These are phyloP conservation scores for Triplophysa rosa DNA, from an alignment of 2,113 vertebrate genomes.

Conservation along the genomic window DNA sequence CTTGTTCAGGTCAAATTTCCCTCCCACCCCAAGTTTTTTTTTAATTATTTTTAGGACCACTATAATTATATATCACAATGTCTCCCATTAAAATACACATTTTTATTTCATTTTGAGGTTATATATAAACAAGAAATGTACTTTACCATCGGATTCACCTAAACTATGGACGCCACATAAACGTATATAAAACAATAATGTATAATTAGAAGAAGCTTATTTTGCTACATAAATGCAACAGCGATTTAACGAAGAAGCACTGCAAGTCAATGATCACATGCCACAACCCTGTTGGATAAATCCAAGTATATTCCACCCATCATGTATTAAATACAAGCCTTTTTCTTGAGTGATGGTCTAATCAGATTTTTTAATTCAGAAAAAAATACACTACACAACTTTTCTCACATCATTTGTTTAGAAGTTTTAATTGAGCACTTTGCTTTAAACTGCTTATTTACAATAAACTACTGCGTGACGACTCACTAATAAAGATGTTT, in stretches of 20 bases:
- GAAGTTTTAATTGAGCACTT: neutral
- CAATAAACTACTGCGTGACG: slow-evolving; percentile 7
- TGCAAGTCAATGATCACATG: slow-evolving; percentile 6
- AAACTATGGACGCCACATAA: neutral
- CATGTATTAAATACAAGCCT: slow-evolving; percentile 17
- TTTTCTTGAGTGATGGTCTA: slow-evolving; percentile 11
- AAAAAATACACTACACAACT: neutral
- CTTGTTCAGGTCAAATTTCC: neutral
- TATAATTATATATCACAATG: neutral
- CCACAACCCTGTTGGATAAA: slow-evolving; percentile 2
- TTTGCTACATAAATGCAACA: slow-evolving; percentile 44
- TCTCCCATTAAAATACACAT: neutral
- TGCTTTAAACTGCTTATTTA: neutral
- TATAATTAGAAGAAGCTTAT: slow-evolving; percentile 40
- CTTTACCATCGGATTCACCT: neutral
- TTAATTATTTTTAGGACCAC: neutral
- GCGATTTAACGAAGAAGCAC: neutral
- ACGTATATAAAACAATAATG: slow-evolving; percentile 44
- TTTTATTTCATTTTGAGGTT: neutral
- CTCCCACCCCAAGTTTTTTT: no score
- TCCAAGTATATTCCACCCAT: neutral
- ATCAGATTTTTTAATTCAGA: neutral
- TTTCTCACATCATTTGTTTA: neutral
- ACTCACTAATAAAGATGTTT: neutral
- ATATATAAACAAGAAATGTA: neutral